Conservation (phyloP, 2,888 invertebrate species). For the Chromoteleia sp. region DNA sequence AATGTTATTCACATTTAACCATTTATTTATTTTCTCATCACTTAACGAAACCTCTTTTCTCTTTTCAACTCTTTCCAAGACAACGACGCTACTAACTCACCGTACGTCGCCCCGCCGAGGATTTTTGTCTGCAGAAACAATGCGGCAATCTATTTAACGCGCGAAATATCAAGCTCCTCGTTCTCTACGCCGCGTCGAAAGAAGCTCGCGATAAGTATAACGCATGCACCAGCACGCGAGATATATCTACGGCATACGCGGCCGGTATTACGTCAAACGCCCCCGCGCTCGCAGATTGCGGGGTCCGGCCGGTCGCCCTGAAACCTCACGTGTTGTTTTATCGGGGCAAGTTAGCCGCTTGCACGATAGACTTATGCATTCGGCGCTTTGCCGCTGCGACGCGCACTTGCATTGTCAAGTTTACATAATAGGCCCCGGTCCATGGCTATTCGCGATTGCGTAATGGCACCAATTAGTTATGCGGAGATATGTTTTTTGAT, state of each 20-base stretch:
- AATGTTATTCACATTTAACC: no score
- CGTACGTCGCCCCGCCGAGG: background rate
- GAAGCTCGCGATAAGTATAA: constrained; percentile 67
- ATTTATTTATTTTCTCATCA: no score
- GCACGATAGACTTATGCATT: constrained; percentile 52
- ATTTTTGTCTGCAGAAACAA: constrained; percentile 50
- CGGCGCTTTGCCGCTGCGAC: constrained; percentile 38
- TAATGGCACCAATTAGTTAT: constrained; percentile 39
- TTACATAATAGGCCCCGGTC: constrained; percentile 36
- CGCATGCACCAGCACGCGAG: constrained; percentile 64
- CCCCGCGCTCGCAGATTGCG: constrained; percentile 65
- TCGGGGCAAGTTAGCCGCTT: constrained; percentile 51
- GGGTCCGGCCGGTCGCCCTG: constrained; percentile 40
- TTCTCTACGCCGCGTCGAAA: constrained; percentile 41
- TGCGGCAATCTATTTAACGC: constrained; percentile 66
- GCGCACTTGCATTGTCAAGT: constrained; percentile 57
- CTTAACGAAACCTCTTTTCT: no score
- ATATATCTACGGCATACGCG: constrained; percentile 61
- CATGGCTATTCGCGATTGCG: constrained; percentile 27
- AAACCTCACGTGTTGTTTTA: constrained; percentile 55
- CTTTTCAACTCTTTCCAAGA: no score
- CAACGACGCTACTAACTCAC: constrained; percentile 43
- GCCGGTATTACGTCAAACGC: constrained; percentile 67
- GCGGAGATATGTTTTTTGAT: constrained; percentile 18
- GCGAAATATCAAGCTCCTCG: constrained; percentile 59